Percentiles rank a stretch among this genome's conserved stretches.
Evolutionary conservation across 2,888 invertebrate species (phyloP).

Genomic region (Cephus pygmeus): DNA sequence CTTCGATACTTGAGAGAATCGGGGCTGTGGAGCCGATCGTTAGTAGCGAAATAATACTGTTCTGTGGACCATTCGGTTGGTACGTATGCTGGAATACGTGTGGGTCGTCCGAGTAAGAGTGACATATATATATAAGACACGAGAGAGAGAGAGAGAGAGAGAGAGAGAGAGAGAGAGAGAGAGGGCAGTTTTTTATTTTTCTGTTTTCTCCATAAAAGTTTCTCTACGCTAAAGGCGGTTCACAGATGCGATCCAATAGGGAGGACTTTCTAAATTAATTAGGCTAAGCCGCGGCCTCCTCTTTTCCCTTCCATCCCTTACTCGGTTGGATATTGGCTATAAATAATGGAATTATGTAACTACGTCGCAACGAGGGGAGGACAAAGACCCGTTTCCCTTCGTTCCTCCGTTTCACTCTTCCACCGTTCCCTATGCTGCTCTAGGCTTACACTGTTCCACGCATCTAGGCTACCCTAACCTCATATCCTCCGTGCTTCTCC

Average conservation of each 20-base stretch:
- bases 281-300: constrained; percentile 42
- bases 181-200: not conserved
- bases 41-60: not conserved
- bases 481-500: not conserved
- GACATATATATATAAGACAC: too few species aligned
- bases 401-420: constrained; percentile 15
- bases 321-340: constrained; percentile 45
- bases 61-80: not conserved
- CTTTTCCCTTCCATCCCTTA: constrained; percentile 26
- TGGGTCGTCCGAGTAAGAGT: not conserved
- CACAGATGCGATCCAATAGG: constrained; percentile 6
- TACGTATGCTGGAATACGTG: not conserved
- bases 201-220: not conserved
- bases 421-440: not conserved
- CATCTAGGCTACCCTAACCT: not conserved
- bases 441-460: not conserved
- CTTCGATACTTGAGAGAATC: not conserved
- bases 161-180: not conserved
- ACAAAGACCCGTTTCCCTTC: constrained; percentile 42
- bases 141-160: not conserved
- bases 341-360: constrained; percentile 58
- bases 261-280: constrained; percentile 48
- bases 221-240: constrained; percentile 13
- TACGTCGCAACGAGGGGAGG: constrained; percentile 35
- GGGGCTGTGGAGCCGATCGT: not conserved